Conservation (phyloP, 1,140 invertebrate genomes). For the Drosophila leontia region DNA sequence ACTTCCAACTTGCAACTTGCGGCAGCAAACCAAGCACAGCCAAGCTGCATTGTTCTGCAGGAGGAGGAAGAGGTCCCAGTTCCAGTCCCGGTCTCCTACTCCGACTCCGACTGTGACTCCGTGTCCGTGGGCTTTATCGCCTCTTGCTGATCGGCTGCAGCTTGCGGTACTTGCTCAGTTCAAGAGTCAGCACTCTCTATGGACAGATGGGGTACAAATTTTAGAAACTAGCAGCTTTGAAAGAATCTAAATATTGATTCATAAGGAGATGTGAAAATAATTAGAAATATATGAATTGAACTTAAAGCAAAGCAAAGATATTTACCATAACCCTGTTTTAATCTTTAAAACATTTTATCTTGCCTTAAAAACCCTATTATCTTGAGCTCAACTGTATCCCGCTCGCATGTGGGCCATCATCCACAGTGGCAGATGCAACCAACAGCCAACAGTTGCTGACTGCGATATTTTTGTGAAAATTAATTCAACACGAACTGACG, state of each 20-base stretch:
- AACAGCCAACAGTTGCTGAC: conserved; percentile 36
- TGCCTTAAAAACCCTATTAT: background rate
- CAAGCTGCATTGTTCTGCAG: conserved; percentile 74
- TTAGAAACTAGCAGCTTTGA: background rate
- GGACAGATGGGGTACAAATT: conserved; percentile 9
- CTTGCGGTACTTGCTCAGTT: conserved; percentile 78
- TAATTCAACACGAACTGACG: conserved; percentile 72
- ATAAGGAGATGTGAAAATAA: background rate
- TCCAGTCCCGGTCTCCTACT: conserved; percentile 7
- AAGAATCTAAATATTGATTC: no score
- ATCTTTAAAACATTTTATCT: no score
- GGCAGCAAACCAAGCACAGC: conserved; percentile 42
- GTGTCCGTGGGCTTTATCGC: conserved; percentile 60
- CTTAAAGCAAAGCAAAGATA: no score
- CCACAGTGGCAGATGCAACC: conserved; percentile 36
- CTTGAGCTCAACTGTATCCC: conserved; percentile 3
- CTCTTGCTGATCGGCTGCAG: conserved; percentile 55
- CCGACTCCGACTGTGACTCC: background rate
- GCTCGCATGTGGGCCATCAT: conserved; percentile 23
- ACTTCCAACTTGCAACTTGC: conserved; percentile 27
- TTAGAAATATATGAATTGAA: no score
- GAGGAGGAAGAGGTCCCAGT: conserved; percentile 58
- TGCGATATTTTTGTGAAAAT: conserved; percentile 54
- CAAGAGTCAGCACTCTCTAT: conserved; percentile 67
- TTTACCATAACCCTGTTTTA: no score